phyloP scores from a whole-genome alignment of 2,113 vertebrate genomes.

The Sphaerodactylus townsendi region DNA sequence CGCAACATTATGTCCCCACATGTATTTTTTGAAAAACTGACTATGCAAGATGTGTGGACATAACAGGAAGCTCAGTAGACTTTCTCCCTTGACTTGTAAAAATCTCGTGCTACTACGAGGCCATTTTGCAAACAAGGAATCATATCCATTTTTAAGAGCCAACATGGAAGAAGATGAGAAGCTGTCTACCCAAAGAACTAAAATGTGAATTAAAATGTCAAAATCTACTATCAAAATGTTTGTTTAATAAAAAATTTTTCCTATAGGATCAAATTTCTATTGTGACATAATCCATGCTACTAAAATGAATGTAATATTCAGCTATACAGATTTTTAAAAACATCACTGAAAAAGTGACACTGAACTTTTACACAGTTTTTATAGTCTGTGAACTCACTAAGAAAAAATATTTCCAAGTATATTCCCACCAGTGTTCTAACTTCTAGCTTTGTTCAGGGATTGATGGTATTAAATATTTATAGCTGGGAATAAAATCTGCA shows the following conservation, averaged over 20 bases:
- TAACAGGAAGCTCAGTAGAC: not conserved
- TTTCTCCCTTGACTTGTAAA: not conserved
- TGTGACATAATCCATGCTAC: not conserved
- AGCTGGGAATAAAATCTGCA: constrained; percentile 21
- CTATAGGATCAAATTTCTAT: not conserved
- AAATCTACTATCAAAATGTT: not conserved
- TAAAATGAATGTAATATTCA: not conserved
- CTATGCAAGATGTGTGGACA: not conserved
- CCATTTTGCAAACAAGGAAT: not conserved
- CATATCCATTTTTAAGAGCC: not conserved
- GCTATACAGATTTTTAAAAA: not conserved
- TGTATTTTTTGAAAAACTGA: not conserved
- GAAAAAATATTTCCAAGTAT: constrained; percentile 16
- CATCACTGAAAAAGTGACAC: not conserved
- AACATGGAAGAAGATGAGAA: not conserved
- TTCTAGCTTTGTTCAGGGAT: constrained; percentile 22
- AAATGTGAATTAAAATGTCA: not conserved
- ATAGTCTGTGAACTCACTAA: constrained; percentile 24
- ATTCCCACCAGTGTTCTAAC: not conserved
- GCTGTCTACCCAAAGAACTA: not conserved
- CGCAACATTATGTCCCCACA: not conserved
- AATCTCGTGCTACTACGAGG: not conserved
- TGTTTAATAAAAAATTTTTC: not conserved
- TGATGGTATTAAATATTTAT: constrained; percentile 14
- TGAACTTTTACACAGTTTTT: not conserved